A percentile compares a stretch with the other conserved stretches of the same genome.
Conservation (phyloP, 2,113 vertebrate genomes). For the Cacatua alba region DNA sequence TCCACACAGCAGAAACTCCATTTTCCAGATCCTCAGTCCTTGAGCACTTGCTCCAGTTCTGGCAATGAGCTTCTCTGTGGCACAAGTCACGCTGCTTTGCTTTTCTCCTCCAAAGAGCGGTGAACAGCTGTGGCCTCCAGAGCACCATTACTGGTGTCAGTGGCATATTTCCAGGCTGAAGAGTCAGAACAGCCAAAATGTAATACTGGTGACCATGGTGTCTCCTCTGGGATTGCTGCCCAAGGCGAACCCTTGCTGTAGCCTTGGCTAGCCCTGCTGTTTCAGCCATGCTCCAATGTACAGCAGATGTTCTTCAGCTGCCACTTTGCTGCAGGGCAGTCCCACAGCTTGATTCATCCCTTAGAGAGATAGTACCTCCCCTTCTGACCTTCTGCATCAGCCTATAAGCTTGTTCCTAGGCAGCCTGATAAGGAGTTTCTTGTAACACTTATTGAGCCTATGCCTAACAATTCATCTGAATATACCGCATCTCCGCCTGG, state of each 20-base stretch:
- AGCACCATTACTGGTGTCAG: neutral
- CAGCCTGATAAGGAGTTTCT: neutral
- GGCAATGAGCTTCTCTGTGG: neutral
- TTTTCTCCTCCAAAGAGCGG: neutral
- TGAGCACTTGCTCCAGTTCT: neutral
- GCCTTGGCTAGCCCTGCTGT: neutral
- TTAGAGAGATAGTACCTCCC: neutral
- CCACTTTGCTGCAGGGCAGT: neutral
- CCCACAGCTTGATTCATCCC: neutral
- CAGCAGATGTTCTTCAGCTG: neutral
- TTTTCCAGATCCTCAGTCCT: neutral
- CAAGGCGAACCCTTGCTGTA: neutral
- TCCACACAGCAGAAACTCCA: neutral
- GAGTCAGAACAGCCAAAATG: neutral
- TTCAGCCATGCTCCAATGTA: neutral
- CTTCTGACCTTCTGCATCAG: neutral
- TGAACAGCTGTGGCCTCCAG: neutral
- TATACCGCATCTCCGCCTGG: accelerated
- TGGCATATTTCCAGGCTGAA: neutral
- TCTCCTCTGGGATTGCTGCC: neutral
- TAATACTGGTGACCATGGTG: neutral
- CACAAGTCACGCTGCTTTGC: neutral
- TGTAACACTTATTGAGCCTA: neutral
- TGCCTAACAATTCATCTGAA: neutral
- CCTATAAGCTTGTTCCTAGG: neutral